These are phyloP conservation scores for Asarcornis scutulata DNA, from an alignment of 2,113 vertebrate genomes.

Conservation along the genomic window DNA sequence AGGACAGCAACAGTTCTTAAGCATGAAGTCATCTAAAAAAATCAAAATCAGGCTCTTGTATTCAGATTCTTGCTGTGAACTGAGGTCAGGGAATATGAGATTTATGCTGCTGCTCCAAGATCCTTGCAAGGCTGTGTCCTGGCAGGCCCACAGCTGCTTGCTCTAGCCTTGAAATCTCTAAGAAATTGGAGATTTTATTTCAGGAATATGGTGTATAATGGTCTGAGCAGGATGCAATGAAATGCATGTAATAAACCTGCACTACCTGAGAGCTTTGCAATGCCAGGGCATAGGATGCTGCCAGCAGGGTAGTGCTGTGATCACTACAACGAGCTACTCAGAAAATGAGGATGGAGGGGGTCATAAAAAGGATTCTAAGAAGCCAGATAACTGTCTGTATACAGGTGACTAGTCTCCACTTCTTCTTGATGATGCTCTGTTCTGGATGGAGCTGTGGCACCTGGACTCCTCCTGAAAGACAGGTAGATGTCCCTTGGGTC, in stretches of 20 bases:
- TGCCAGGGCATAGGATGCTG: neutral
- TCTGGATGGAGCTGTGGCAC: neutral
- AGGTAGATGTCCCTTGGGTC: neutral
- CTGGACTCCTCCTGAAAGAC: neutral
- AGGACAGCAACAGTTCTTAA: neutral
- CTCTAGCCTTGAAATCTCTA: neutral
- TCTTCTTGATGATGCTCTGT: neutral
- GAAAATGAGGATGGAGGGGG: neutral
- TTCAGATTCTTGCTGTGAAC: neutral
- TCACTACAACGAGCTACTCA: neutral
- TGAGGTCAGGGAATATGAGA: neutral
- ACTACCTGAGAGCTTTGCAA: neutral
- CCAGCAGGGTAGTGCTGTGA: neutral
- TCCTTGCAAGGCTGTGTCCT: neutral
- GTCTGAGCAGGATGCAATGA: neutral
- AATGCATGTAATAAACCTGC: accelerated
- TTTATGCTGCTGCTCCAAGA: neutral
- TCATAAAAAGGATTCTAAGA: neutral
- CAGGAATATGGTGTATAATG: neutral
- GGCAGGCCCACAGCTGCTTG: neutral
- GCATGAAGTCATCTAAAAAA: neutral
- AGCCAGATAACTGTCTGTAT: neutral
- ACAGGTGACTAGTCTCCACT: neutral
- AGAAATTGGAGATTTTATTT: accelerated
- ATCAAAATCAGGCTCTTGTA: neutral